A percentile compares a stretch with the other conserved stretches of the same genome.
Evolutionary conservation across 2,888 invertebrate species (phyloP).

Genomic region (Leptothorax acervorum): DNA sequence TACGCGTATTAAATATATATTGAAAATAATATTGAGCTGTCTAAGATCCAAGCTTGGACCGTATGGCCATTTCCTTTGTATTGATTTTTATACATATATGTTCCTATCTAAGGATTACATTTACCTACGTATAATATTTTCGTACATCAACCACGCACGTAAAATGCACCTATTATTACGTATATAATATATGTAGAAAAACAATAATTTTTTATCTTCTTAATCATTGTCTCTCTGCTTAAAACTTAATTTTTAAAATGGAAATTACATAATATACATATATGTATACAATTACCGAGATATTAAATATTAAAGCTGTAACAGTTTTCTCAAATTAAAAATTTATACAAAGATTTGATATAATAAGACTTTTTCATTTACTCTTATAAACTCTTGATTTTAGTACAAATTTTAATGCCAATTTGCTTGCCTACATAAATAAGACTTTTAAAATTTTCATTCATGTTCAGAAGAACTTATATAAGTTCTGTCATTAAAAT

Average conservation of each 20-base stretch:
- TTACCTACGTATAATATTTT: not conserved
- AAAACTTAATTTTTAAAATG: not conserved
- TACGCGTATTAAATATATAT: too few species aligned
- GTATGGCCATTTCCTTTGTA: too few species aligned
- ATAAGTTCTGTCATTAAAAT: constrained; percentile 29
- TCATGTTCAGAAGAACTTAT: not conserved
- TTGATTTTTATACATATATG: not conserved
- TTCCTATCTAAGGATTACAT: constrained; percentile 24
- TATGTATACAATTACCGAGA: not conserved
- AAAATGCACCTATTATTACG: not conserved
- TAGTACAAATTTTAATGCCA: not conserved
- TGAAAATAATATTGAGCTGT: too few species aligned
- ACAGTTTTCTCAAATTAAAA: not conserved
- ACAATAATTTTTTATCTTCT: not conserved
- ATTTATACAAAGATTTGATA: not conserved
- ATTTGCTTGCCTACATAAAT: not conserved
- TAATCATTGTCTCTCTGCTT: not conserved
- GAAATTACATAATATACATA: not conserved
- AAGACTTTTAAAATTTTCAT: constrained; percentile 17
- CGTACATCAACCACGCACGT: not conserved
- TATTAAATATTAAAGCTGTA: not conserved
- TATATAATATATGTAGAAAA: not conserved
- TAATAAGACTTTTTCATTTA: not conserved
- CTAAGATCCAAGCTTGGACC: too few species aligned
- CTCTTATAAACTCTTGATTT: not conserved